Conservation (phyloP, 2,888 invertebrate species). For the Atethmia centrago region DNA sequence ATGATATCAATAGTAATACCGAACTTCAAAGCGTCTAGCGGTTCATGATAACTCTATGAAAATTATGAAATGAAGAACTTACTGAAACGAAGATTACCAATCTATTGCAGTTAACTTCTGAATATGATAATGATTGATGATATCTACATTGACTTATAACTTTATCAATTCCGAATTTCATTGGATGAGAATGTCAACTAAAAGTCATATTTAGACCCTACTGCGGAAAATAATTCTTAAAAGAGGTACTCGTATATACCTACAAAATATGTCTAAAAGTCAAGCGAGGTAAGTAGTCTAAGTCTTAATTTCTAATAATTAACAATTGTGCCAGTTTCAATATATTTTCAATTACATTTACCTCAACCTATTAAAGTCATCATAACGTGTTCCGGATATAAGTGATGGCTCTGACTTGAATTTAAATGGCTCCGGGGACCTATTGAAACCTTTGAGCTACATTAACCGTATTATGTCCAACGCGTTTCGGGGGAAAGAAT, state of each 20-base stretch:
- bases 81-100: neutral
- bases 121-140: neutral
- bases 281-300: neutral
- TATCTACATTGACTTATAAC: no score
- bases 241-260: neutral
- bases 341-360: conserved; percentile 10
- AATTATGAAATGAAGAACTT: neutral
- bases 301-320: neutral
- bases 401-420: conserved; percentile 14
- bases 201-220: no score
- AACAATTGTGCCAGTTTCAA: neutral
- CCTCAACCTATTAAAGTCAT: neutral
- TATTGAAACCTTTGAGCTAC: conserved; percentile 18
- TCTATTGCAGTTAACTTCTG: neutral
- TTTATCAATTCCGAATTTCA: neutral
- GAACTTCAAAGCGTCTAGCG: neutral
- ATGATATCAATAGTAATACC: neutral
- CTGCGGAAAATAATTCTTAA: neutral
- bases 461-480: neutral
- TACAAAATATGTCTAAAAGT: neutral
- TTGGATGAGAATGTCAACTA: neutral
- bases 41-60: neutral
- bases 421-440: conserved; percentile 9
- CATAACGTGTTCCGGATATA: conserved; percentile 13
- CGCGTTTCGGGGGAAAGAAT: neutral